Evolutionary conservation across 1,140 invertebrate genomes (phyloP), one percentile per base, ranked within the genome.

Genomic region (Pseudobourletiella spinata): DNA sequence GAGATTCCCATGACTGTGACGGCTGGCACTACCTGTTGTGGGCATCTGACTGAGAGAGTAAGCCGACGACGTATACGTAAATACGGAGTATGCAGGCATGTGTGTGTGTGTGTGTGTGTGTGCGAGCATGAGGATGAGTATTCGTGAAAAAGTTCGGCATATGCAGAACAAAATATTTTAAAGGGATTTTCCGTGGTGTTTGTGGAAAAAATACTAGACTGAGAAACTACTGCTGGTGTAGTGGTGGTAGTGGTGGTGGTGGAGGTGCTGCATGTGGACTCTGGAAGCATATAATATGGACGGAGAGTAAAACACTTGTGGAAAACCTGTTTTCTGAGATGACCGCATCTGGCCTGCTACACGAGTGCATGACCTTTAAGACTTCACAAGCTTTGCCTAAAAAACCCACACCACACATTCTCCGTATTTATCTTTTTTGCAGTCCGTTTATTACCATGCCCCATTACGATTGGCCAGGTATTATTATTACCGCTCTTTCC

Each of bases 291-390:
- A 42, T 54, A 63, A 57, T 57, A 61, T 63, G 20, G 55, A 57
- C 30, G 57, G 42, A 57, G 52, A 59, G 68, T 46, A 64, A 63
- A 69, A 69, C 32, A 55, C 20, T 55, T 55, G 52, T 55, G 52
- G 52, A 55, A 55, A 55, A 69, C 68, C 62, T 64, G 68, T 69
- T 69, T 69, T 28, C 43, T 59, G 59, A 64, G 59, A 69, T 69
- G 68, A 69, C 68, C 68, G 68, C 68, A 69, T 66, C 68, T 69
- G 68, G 64, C 68, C 68, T 69, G 67, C 64, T 64, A 51, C 62
- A 62, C 28, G 64, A 69, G 68, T 69, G 68, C 68, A 69, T 69
- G 68, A 69, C 68, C 68, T 69, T 61, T 66, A 69, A 63, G 67
- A 61, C 51, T 59, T 65, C 28, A 46, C 42, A 57, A 56, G 42